Percentiles rank a stretch among this genome's conserved stretches.
Evolutionary conservation across 2,797 vertebrate genomes (phyloP).

Genomic region (Steatocranus sp.): DNA sequence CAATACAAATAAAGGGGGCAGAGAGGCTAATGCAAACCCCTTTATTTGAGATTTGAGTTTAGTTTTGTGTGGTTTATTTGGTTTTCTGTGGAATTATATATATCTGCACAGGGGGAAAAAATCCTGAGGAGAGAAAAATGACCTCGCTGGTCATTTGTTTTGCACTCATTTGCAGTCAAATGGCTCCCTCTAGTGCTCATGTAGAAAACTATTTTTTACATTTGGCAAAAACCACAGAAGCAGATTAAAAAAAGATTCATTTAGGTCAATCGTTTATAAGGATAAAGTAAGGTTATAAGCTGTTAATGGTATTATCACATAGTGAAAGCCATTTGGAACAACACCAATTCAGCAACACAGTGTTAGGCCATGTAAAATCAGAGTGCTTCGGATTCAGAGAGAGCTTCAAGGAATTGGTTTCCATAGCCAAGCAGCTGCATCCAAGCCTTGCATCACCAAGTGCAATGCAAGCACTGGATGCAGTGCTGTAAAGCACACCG

Average conservation of each 20-base stretch:
- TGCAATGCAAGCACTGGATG: not conserved
- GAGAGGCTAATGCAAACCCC: not conserved
- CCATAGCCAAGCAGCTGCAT: not conserved
- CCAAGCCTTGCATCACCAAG: not conserved
- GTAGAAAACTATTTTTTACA: not conserved
- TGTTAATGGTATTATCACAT: not conserved
- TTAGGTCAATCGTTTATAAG: not conserved
- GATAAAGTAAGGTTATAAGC: not conserved
- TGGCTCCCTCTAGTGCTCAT: conserved; percentile 61
- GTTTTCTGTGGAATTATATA: not conserved
- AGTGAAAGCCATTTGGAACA: not conserved
- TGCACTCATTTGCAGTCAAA: conserved; percentile 40
- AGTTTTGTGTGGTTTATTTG: not conserved
- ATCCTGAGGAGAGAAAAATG: not conserved
- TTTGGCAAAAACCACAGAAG: not conserved
- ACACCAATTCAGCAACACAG: not conserved
- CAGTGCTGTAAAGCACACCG: accelerated
- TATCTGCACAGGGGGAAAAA: not conserved
- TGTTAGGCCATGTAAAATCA: too few relatives aligned
- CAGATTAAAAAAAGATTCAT: not conserved
- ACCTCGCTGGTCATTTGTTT: not conserved
- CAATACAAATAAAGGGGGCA: not conserved
- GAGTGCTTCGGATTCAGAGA: not conserved
- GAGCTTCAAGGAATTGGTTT: not conserved
- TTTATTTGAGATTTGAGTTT: not conserved